Evolutionary conservation across 2,113 vertebrate genomes (phyloP).

Genomic region (Caloenas nicobarica): DNA sequence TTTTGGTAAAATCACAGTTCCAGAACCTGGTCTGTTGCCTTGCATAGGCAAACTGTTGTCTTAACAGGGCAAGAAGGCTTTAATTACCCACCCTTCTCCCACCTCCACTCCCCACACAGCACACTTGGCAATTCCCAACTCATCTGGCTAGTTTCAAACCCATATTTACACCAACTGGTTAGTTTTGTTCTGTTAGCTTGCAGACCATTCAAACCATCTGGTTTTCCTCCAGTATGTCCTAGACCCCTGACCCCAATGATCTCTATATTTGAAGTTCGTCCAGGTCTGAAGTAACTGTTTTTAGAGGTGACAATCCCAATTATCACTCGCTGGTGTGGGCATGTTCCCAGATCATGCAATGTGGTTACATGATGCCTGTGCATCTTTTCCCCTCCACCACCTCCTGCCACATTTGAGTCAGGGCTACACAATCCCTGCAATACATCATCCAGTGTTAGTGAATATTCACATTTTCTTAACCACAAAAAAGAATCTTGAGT

Average conservation of each 20-base stretch:
- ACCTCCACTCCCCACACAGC: not conserved
- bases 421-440: not conserved
- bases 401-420: not conserved
- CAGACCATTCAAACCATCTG: conserved; percentile 54
- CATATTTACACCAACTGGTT: conserved; percentile 32
- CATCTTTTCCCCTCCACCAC: not conserved
- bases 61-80: not conserved
- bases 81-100: not conserved
- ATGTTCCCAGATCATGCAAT: not conserved
- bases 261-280: not conserved
- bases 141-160: conserved; percentile 60
- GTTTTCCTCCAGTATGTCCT: conserved; percentile 32
- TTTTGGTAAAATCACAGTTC: accelerated
- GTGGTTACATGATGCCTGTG: not conserved
- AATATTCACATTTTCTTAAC: not conserved
- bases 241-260: conserved; percentile 24
- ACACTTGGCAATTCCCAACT: conserved; percentile 15
- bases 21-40: not conserved
- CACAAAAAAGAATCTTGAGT: not conserved
- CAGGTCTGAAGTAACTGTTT: conserved; percentile 38
- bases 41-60: not conserved
- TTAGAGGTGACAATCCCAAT: conserved; percentile 52
- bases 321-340: not conserved
- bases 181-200: conserved; percentile 15
- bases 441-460: not conserved